Conservation (phyloP, 2,113 vertebrate genomes). For the Protobothrops flavoviridis region DNA sequence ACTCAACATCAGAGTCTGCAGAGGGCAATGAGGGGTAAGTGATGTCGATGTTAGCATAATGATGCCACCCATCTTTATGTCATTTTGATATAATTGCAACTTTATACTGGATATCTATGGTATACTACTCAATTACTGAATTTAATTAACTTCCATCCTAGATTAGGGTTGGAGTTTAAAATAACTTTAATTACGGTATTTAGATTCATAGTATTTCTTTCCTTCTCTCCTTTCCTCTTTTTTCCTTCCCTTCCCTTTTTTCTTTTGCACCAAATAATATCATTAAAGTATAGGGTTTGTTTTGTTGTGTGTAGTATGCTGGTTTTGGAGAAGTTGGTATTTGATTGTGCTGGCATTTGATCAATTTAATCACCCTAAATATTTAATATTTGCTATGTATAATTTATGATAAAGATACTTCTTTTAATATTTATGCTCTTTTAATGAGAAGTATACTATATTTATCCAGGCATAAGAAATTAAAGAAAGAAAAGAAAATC, state of each 20-base stretch:
- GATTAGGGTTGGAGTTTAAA: background rate
- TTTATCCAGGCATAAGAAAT: background rate
- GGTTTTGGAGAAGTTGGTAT: background rate
- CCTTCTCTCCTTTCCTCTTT: background rate
- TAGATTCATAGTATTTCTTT: background rate
- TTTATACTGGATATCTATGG: background rate
- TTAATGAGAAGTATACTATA: background rate
- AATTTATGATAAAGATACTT: background rate
- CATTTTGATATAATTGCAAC: background rate
- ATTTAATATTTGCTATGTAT: background rate
- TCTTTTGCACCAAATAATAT: background rate
- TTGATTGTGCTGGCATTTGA: background rate
- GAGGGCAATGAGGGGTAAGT: background rate
- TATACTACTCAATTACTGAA: background rate
- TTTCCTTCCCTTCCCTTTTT: background rate
- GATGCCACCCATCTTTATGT: too few relatives aligned
- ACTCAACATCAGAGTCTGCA: background rate
- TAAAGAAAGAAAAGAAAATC: background rate
- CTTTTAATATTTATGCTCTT: background rate
- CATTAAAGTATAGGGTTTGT: background rate
- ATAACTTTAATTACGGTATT: background rate
- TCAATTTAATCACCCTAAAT: background rate
- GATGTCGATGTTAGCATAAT: too few relatives aligned
- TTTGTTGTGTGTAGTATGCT: background rate
- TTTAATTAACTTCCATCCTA: background rate